These are phyloP conservation scores for Forpus xanthops DNA, from an alignment of 2,797 vertebrate species.

Conservation along the genomic window DNA sequence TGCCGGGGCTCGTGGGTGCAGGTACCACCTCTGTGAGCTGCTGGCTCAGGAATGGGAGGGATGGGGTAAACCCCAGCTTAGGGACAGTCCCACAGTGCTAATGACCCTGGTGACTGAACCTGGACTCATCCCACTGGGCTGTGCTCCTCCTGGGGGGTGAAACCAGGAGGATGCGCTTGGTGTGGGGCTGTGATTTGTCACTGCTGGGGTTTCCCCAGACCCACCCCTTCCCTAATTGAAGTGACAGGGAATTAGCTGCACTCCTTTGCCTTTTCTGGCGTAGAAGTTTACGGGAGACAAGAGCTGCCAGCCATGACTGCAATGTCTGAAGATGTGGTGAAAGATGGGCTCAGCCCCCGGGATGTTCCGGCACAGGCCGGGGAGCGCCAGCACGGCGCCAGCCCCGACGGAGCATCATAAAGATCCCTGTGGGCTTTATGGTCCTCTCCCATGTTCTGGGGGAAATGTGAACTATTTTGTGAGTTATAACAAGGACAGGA, in stretches of 20 bases:
- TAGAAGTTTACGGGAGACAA: not conserved
- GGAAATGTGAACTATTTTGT: slow-evolving; percentile 35
- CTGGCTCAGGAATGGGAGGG: rapidly evolving
- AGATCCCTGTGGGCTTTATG: not conserved
- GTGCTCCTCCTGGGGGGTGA: rapidly evolving
- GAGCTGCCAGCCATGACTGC: not conserved
- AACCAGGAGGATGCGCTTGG: not conserved
- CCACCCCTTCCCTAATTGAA: not conserved
- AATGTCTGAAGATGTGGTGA: not conserved
- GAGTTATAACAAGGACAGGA: not conserved
- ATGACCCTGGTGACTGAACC: rapidly evolving
- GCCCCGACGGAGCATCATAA: rapidly evolving
- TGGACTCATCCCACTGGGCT: rapidly evolving
- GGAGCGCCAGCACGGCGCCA: rapidly evolving
- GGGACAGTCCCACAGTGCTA: not conserved
- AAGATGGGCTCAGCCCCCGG: not conserved
- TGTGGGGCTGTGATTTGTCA: not conserved
- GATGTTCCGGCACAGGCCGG: rapidly evolving
- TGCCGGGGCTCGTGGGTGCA: not conserved
- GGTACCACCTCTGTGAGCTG: not conserved
- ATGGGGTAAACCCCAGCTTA: not conserved
- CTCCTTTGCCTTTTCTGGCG: not conserved
- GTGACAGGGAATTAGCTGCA: not conserved
- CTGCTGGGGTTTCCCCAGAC: not conserved
- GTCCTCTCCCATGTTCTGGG: not conserved